Conservation (phyloP, 1,140 invertebrate species). For the Macrotrachela quadricornifera region DNA sequence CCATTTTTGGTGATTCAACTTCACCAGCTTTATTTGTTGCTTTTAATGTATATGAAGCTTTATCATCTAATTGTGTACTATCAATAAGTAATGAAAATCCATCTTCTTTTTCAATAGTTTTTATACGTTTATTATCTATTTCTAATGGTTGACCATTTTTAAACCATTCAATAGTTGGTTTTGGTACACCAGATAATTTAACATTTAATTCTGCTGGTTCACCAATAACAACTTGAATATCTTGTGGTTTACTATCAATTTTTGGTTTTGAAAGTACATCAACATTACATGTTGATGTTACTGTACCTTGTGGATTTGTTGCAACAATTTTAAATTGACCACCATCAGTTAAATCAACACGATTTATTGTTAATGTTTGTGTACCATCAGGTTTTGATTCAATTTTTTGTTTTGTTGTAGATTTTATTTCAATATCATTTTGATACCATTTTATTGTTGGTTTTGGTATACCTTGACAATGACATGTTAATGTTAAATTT, state of each 20-base stretch:
- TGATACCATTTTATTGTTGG: slow-evolving; percentile 77
- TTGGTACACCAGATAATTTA: slow-evolving; percentile 16
- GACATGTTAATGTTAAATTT: background rate
- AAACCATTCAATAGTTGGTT: slow-evolving; percentile 18
- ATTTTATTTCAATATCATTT: slow-evolving; percentile 79
- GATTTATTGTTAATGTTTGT: too few relatives aligned
- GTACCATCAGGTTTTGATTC: too few relatives aligned
- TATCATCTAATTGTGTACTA: slow-evolving; percentile 17
- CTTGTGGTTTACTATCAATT: slow-evolving; percentile 62
- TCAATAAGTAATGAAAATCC: slow-evolving; percentile 19
- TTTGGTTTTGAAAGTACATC: slow-evolving; percentile 36
- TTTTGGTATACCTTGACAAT: slow-evolving; percentile 53
- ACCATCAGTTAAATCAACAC: too few relatives aligned
- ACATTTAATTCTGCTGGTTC: slow-evolving; percentile 29
- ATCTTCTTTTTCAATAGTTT: slow-evolving; percentile 12
- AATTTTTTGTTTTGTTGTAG: slow-evolving; percentile 13
- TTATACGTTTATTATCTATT: slow-evolving; percentile 31
- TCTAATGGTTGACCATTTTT: slow-evolving; percentile 13
- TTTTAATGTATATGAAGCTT: slow-evolving; percentile 11
- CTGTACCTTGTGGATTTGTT: slow-evolving; percentile 1
- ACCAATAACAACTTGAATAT: slow-evolving; percentile 69
- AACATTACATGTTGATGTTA: background rate
- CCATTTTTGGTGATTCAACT: background rate
- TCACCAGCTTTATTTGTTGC: slow-evolving; percentile 3
- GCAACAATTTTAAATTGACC: background rate